These are phyloP conservation scores for Trochalopteron elliotii DNA, from an alignment of 2,113 vertebrate species.

Conservation along the genomic window DNA sequence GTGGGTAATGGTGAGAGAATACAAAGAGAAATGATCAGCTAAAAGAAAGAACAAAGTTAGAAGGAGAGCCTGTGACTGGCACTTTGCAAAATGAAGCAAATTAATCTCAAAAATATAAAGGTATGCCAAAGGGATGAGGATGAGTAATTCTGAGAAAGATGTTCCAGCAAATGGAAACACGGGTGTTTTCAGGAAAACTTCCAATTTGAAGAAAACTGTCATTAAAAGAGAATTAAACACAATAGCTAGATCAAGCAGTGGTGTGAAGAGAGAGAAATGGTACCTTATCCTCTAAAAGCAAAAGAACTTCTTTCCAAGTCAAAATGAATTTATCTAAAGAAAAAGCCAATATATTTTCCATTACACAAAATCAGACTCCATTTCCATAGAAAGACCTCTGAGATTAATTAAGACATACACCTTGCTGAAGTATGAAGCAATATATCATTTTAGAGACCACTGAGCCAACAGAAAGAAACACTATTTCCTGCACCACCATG, in stretches of 20 bases:
- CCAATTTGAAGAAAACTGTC: background rate
- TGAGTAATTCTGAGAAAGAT: background rate
- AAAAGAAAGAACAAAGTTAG: background rate
- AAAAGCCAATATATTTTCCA: background rate
- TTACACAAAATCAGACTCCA: background rate
- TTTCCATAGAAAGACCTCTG: background rate
- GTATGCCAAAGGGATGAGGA: background rate
- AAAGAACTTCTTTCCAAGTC: background rate
- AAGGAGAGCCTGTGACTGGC: background rate
- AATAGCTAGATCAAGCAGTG: background rate
- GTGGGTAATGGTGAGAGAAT: background rate
- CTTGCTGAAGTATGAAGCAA: background rate
- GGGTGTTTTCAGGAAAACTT: background rate
- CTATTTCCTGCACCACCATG: background rate
- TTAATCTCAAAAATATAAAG: background rate
- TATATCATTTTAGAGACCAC: background rate
- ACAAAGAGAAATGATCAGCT: background rate
- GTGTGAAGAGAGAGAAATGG: background rate
- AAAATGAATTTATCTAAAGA: background rate
- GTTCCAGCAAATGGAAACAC: background rate
- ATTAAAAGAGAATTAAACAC: background rate
- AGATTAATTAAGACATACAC: background rate
- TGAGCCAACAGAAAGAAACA: background rate
- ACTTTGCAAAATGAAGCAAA: background rate
- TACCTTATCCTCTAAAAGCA: background rate